phyloP scores from a whole-genome alignment of 2,113 vertebrate species.

The Callorhinus ursinus region DNA sequence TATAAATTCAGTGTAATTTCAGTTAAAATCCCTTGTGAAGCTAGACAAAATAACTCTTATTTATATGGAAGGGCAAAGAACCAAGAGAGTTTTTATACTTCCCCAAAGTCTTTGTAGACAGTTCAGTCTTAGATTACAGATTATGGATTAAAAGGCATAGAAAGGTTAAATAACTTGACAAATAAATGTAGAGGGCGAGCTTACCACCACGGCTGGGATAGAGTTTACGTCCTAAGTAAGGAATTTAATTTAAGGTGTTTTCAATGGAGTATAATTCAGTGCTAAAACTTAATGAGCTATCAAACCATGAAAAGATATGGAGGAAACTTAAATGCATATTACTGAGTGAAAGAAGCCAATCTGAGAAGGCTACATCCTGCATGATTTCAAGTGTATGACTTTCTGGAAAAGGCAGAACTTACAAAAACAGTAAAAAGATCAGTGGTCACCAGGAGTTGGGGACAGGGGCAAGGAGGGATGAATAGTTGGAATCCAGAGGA shows the following conservation, averaged over 20 bases:
- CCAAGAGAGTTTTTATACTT: neutral
- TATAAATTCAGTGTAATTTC: neutral
- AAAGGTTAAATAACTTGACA: neutral
- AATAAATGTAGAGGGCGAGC: neutral
- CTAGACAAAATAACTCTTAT: neutral
- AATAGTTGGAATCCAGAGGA: neutral
- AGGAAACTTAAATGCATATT: neutral
- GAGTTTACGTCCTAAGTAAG: neutral
- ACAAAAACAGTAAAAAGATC: neutral
- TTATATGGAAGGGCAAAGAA: neutral
- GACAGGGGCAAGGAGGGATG: neutral
- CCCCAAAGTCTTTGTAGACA: neutral
- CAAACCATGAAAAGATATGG: too few species aligned
- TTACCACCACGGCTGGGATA: neutral
- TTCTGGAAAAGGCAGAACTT: neutral
- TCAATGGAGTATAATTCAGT: neutral
- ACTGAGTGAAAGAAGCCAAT: neutral
- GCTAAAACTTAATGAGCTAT: neutral
- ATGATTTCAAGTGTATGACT: neutral
- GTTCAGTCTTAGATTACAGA: neutral
- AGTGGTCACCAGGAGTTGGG: neutral
- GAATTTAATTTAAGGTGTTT: neutral
- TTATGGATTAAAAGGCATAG: neutral
- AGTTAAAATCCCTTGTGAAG: neutral
- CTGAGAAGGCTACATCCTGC: neutral